Evolutionary conservation across 2,888 invertebrate species (phyloP).

Genomic region (Brachypalpus laphriformis): DNA sequence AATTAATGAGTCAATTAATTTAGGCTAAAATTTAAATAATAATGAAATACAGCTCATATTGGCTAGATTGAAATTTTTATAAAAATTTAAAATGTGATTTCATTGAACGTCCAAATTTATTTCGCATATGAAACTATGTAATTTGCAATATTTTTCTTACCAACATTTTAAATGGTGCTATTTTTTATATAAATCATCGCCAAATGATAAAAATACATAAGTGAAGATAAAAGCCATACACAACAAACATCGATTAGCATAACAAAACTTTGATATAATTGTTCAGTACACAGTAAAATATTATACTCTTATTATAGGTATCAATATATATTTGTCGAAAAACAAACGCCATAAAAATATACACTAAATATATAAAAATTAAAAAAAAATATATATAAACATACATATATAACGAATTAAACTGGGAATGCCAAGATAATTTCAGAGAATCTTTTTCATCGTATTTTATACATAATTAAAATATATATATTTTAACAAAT

Average conservation of each 20-base stretch:
- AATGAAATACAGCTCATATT: not conserved
- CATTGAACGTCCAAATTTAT: slow-evolving; percentile 54
- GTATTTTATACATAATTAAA: not conserved
- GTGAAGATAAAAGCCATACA: not conserved
- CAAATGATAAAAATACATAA: not conserved
- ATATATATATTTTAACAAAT: slow-evolving; percentile 55
- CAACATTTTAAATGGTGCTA: slow-evolving; percentile 44
- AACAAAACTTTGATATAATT: not conserved
- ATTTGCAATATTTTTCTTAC: slow-evolving; percentile 50
- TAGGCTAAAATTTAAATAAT: not conserved
- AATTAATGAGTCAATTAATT: not conserved
- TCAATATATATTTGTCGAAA: not conserved
- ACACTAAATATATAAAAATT: slow-evolving; percentile 1
- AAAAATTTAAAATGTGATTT: slow-evolving; percentile 29
- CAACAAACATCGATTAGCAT: slow-evolving; percentile 43
- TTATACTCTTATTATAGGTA: too few species aligned
- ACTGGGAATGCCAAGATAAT: slow-evolving; percentile 4
- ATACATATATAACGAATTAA: not conserved
- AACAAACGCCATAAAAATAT: slow-evolving; percentile 27
- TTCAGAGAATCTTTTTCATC: not conserved
- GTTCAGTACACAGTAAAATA: too few species aligned
- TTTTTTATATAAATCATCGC: slow-evolving; percentile 6
- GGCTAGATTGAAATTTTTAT: not conserved
- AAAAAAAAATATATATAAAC: too few species aligned
- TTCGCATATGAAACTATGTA: not conserved